Percentiles rank a stretch among this genome's conserved stretches.
phyloP scores from a whole-genome alignment of 2,113 vertebrate genomes.

The Hucho hucho region DNA sequence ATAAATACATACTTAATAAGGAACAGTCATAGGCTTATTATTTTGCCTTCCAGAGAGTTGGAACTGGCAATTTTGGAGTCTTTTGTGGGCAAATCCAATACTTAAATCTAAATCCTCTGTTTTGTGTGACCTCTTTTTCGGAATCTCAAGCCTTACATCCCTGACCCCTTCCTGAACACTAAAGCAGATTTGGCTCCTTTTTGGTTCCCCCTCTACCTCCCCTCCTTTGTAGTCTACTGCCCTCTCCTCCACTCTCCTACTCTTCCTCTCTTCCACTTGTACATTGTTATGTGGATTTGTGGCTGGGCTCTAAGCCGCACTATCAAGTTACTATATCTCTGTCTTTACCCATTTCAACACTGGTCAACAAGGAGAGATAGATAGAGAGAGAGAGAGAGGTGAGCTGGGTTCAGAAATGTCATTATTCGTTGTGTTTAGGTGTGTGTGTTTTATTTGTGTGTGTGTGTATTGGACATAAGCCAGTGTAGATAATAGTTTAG shows the following conservation, averaged over 20 bases:
- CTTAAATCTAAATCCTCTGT: not conserved
- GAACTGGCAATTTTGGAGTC: not conserved
- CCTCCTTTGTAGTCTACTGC: not conserved
- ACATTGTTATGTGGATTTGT: not conserved
- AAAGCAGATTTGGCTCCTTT: not conserved
- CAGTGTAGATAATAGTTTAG: not conserved
- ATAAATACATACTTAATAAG: not conserved
- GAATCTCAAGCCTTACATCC: not conserved
- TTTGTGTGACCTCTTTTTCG: not conserved
- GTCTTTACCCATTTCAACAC: not conserved
- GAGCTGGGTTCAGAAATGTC: not conserved
- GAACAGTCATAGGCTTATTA: not conserved
- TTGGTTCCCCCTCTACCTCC: not conserved
- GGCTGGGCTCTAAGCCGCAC: not conserved
- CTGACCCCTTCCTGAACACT: not conserved
- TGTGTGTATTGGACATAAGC: not conserved
- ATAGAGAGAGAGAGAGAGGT: not conserved
- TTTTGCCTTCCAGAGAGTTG: not conserved
- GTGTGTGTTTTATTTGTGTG: not conserved
- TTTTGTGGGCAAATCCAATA: not conserved
- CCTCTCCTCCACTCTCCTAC: not conserved
- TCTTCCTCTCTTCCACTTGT: not conserved
- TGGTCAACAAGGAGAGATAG: not conserved
- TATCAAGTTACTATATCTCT: not conserved
- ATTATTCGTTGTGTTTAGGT: not conserved